A percentile compares a stretch with the other conserved stretches of the same genome.
Conservation (phyloP, 2,113 vertebrate species). For the Bambusicola thoracicus region DNA sequence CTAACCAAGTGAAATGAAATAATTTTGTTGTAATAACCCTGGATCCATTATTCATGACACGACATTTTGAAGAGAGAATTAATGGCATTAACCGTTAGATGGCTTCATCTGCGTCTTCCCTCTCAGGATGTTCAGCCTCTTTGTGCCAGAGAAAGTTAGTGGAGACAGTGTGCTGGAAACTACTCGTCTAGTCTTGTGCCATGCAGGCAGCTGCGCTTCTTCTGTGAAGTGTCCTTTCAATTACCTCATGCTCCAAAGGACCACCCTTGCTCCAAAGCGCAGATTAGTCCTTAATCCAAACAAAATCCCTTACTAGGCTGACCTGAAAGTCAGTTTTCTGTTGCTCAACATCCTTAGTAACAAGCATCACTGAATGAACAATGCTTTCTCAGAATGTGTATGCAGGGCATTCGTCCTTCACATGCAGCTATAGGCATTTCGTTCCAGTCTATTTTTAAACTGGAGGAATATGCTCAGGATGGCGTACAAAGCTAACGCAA, state of each 20-base stretch:
- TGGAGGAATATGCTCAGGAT: neutral
- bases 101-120: neutral
- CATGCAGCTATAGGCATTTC: neutral
- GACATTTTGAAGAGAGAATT: slow-evolving; percentile 67
- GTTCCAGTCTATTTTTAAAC: neutral
- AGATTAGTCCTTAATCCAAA: slow-evolving; percentile 25
- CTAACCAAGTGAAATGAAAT: slow-evolving; percentile 71
- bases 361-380: neutral
- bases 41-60: slow-evolving; percentile 62
- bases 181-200: neutral
- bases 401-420: neutral
- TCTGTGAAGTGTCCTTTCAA: neutral
- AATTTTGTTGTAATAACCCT: slow-evolving; percentile 57
- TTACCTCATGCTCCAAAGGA: slow-evolving; percentile 24
- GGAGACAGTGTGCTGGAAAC: slow-evolving; percentile 8
- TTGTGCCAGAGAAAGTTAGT: slow-evolving; percentile 6
- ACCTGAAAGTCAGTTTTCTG: neutral
- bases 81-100: slow-evolving; percentile 64
- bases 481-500: neutral
- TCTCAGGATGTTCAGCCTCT: neutral
- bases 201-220: neutral
- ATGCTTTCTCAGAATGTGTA: neutral
- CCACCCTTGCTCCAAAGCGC: slow-evolving; percentile 14
- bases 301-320: slow-evolving; percentile 20
- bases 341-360: neutral